Evolutionary conservation across 2,888 invertebrate species (phyloP).

Genomic region (Lamellibrachia satsuma): DNA sequence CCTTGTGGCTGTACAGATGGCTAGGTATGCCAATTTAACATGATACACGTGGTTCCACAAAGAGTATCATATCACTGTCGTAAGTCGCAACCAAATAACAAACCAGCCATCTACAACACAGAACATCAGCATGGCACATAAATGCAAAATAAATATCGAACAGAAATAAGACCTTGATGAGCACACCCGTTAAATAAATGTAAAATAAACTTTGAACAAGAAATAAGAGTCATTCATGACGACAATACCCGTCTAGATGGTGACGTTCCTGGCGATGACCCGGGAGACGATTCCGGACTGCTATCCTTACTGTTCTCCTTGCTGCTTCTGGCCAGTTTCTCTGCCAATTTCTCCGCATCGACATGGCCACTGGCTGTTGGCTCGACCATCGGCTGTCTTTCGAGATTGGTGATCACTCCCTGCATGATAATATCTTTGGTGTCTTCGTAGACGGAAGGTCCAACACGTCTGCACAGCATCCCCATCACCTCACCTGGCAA

Average conservation of each 20-base stretch:
- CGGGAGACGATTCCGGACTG: not conserved
- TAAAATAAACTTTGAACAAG: too few species aligned
- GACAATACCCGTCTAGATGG: not conserved
- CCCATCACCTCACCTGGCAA: conserved; percentile 66
- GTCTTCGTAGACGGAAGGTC: conserved; percentile 62
- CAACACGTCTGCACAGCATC: conserved; percentile 63
- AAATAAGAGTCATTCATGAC: not conserved
- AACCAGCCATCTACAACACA: too few species aligned
- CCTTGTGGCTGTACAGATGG: too few species aligned
- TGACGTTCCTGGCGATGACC: not conserved
- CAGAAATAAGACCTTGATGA: too few species aligned
- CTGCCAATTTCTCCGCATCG: conserved; percentile 21
- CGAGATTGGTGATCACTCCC: conserved; percentile 65
- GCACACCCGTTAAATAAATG: too few species aligned
- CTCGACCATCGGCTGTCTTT: conserved; percentile 59
- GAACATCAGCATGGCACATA: too few species aligned
- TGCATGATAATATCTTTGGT: conserved; percentile 61
- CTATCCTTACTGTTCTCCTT: not conserved
- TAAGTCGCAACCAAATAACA: too few species aligned
- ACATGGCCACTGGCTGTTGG: conserved; percentile 44
- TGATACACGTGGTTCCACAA: too few species aligned
- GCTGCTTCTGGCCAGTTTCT: conserved; percentile 24
- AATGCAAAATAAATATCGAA: too few species aligned
- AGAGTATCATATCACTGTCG: too few species aligned
- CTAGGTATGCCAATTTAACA: too few species aligned